Evolutionary conservation across 2,888 invertebrate species (phyloP), one percentile per base, ranked within the genome.

Genomic region (Minunthozetes semirufus): DNA sequence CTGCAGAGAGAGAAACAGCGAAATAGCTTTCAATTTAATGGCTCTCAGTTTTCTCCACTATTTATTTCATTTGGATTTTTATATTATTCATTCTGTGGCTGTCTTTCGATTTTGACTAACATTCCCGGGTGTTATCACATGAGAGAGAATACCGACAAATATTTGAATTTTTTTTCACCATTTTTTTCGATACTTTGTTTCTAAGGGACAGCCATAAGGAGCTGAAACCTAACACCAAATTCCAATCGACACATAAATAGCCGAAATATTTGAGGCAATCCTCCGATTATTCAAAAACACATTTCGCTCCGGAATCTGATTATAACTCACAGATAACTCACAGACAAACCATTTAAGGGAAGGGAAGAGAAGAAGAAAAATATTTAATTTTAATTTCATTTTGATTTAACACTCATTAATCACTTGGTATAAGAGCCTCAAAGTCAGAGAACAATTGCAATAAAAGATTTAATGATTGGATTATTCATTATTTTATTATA

Each of bases 1-100:
- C 29, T 19, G 29, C 29, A 13, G 6, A 11, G 33, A 19, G n/a
- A n/a, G n/a, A n/a, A n/a, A n/a, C n/a, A n/a, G n/a, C n/a, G n/a
- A n/a, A n/a, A n/a, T 53, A 29, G 61, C 61, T 61, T 61, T 61
- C 61, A 61, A 29, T 61, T 29, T 61, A 61, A 61, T 61, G 61
- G 29, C n/a, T n/a, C n/a, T n/a, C n/a, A n/a, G n/a, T n/a, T 42
- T 42, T 42, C 61, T 61, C 27, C 29, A 29, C 29, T 61, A 29
- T 61, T 61, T 15, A 29, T 61, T 19, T 53, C 53, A 53, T 53
- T 53, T 42, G n/a, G n/a, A 53, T 53, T 53, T 11, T n/a, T n/a
- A n/a, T 4, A 19, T 8, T n/a, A 48, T 3, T 48, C 48, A 48
- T 48, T 42, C 8, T 13, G 6, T 42, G 42, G 6, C 42, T 42